A percentile compares a stretch with the other conserved stretches of the same genome.
These are phyloP conservation scores for Dipodomys ordii DNA, from an alignment of 2,113 vertebrate genomes.

Conservation along the genomic window DNA sequence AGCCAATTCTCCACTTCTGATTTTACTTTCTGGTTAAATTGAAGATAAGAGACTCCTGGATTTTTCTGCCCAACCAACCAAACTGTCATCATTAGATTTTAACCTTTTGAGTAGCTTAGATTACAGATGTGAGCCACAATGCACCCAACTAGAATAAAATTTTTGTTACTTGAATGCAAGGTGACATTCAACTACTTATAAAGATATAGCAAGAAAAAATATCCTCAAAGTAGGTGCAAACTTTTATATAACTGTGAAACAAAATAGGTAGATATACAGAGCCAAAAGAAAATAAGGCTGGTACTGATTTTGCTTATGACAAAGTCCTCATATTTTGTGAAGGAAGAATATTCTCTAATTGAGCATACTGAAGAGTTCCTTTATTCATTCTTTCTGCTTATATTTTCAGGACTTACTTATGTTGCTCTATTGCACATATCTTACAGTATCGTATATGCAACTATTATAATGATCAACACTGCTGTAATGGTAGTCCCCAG, in stretches of 20 bases:
- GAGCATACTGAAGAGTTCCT: neutral
- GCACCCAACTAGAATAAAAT: neutral
- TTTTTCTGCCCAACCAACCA: no score
- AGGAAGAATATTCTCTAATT: neutral
- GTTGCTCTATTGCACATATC: neutral
- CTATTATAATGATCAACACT: no score
- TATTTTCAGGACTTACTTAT: neutral
- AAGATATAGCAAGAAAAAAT: neutral
- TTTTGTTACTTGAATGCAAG: neutral
- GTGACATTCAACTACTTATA: neutral
- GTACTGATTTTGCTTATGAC: neutral
- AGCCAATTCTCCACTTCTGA: no score
- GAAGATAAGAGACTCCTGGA: no score
- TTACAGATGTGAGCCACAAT: no score
- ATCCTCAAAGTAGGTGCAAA: neutral
- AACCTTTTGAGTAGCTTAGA: no score
- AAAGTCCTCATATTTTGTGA: neutral
- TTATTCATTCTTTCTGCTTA: neutral
- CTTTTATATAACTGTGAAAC: neutral
- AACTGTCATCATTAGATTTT: no score
- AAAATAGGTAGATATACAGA: neutral
- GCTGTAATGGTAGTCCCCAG: no score
- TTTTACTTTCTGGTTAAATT: no score
- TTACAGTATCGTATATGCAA: neutral
- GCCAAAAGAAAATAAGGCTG: neutral